These are phyloP conservation scores for Cryptops parisi DNA, from an alignment of 2,888 invertebrate species.

Conservation along the genomic window DNA sequence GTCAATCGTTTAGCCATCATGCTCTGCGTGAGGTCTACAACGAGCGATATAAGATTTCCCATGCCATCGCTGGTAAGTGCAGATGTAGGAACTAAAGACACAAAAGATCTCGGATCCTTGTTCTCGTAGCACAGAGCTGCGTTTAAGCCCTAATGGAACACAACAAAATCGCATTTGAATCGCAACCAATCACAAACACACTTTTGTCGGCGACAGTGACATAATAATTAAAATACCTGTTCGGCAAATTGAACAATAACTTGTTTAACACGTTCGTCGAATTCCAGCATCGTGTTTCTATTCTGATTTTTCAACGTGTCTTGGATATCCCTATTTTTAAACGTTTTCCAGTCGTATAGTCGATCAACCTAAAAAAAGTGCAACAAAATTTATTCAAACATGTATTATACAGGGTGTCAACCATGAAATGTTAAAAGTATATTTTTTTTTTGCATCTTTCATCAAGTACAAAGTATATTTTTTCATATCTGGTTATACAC, in stretches of 20 bases:
- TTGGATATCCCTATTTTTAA: conserved; percentile 75
- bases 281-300: conserved; percentile 78
- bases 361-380: conserved; percentile 32
- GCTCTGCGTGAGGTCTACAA: conserved; percentile 83
- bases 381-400: no score
- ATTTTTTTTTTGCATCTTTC: no score
- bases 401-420: no score
- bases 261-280: conserved; percentile 74
- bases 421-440: no score
- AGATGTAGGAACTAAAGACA: conserved; percentile 93
- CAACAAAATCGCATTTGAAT: background rate
- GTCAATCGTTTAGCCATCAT: conserved; percentile 75
- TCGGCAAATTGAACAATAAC: conserved; percentile 88
- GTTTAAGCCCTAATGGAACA: conserved; percentile 58
- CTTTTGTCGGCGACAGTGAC: background rate
- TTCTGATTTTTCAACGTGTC: conserved; percentile 82
- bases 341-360: conserved; percentile 86
- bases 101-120: conserved; percentile 80
- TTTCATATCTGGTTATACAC: no score
- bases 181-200: background rate
- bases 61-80: conserved; percentile 97
- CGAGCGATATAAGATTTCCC: conserved; percentile 89
- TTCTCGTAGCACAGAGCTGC: conserved; percentile 92
- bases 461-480: no score
- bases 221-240: conserved; percentile 42